Percentiles rank a stretch among this genome's conserved stretches.
Evolutionary conservation across 2,113 vertebrate species (phyloP).

Genomic region (Chinchilla lanigera): DNA sequence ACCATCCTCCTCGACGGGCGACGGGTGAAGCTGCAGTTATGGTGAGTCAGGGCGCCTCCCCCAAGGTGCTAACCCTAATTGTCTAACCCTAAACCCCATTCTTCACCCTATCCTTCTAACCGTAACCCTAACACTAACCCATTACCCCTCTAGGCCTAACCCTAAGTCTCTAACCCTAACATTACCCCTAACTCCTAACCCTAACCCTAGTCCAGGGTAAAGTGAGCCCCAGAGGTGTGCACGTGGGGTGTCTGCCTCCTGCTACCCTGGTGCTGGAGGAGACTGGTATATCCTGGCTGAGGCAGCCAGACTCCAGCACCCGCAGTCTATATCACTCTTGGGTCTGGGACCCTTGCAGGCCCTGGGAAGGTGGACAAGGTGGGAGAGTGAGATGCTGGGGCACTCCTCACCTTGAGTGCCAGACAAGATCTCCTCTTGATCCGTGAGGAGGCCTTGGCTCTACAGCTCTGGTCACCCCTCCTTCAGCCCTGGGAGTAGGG

Average conservation of each 20-base stretch:
- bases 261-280: background rate
- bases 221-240: background rate
- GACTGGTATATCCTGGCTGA: too few species aligned
- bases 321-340: background rate
- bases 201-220: background rate
- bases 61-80: background rate
- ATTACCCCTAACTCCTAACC: background rate
- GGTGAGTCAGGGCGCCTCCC: constrained; percentile 81
- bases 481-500: background rate
- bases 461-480: background rate
- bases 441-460: background rate
- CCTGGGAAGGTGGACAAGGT: background rate
- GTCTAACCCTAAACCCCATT: too few species aligned
- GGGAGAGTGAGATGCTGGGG: background rate
- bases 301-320: background rate
- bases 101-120: too few species aligned
- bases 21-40: constrained; percentile 93
- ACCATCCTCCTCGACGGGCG: constrained; percentile 92
- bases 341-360: background rate
- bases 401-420: background rate
- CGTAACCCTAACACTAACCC: too few species aligned
- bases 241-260: background rate
- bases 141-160: too few species aligned
- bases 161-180: background rate
- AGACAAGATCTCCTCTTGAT: background rate